Evolutionary conservation across 92 coral and sea anemone genomes (phyloP).

Genomic region (Actinernus sp.): DNA sequence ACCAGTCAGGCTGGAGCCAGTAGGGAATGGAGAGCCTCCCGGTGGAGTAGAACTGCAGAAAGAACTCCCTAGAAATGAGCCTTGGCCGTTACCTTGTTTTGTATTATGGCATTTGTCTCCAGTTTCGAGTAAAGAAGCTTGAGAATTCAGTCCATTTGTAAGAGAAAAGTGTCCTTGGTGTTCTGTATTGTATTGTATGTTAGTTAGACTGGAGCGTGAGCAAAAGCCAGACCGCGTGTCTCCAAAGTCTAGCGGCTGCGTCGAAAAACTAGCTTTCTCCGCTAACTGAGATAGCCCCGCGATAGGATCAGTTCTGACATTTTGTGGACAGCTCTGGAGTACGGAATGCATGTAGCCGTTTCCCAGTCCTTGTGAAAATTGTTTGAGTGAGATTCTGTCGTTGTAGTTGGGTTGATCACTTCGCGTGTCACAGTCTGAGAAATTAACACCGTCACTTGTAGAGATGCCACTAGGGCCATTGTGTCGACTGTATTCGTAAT

Average conservation of each 20-base stretch:
- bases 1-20: constrained; percentile 56
- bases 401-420: constrained; percentile 60
- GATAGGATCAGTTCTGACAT: constrained; percentile 58
- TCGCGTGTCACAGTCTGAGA: constrained; percentile 62
- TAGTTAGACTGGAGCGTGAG: constrained; percentile 78
- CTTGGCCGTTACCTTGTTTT: constrained; percentile 3
- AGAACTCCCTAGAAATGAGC: constrained; percentile 12
- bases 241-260: constrained; percentile 60
- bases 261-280: constrained; percentile 67
- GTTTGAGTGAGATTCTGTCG: constrained; percentile 26
- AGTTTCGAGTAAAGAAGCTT: constrained; percentile 17
- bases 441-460: constrained; percentile 63
- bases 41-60: background rate
- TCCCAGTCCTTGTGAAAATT: constrained; percentile 29
- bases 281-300: constrained; percentile 78
- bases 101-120: background rate
- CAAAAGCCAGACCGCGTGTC: constrained; percentile 88
- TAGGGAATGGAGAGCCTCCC: background rate
- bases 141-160: constrained; percentile 24
- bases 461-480: constrained; percentile 75
- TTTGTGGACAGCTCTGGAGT: constrained; percentile 47
- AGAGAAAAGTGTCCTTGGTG: constrained; percentile 31
- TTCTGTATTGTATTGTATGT: constrained; percentile 25
- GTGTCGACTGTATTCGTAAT: constrained; percentile 67
- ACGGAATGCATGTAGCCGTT: constrained; percentile 23